A percentile compares a stretch with the other conserved stretches of the same genome.
Conservation (phyloP, 2,113 vertebrate genomes). For the Pelecanus crispus region DNA sequence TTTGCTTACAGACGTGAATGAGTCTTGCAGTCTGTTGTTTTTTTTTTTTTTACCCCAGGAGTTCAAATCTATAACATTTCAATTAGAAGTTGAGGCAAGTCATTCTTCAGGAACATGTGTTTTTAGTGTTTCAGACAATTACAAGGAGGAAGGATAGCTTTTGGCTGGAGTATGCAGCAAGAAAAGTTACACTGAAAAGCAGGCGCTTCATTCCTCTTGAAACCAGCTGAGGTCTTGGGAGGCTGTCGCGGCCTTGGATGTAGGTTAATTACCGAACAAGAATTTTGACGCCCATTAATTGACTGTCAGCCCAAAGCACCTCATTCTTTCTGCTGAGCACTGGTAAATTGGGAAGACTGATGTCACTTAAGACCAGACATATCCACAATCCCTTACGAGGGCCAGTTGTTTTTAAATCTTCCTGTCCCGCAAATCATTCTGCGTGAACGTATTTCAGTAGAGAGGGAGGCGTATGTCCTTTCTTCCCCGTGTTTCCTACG, state of each 20-base stretch:
- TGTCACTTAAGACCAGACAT: not conserved
- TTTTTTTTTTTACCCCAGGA: not conserved
- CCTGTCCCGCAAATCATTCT: not conserved
- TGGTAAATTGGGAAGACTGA: not conserved
- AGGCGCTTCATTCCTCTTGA: not conserved
- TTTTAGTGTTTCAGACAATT: not conserved
- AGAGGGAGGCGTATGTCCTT: not conserved
- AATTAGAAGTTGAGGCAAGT: not conserved
- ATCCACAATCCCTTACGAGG: not conserved
- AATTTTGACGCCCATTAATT: not conserved
- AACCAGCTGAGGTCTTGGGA: not conserved
- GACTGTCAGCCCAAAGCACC: not conserved
- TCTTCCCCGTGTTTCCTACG: not conserved
- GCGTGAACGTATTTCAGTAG: not conserved
- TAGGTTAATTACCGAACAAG: not conserved
- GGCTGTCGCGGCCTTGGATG: accelerated
- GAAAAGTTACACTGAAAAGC: not conserved
- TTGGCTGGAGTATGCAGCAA: not conserved
- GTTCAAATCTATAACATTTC: not conserved
- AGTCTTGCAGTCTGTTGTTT: not conserved
- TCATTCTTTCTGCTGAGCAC: not conserved
- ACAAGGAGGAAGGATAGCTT: not conserved
- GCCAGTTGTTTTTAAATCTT: not conserved
- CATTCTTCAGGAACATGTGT: not conserved
- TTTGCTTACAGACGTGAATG: not conserved